phyloP scores from a whole-genome alignment of 1,140 invertebrate species.

The Bursaphelenchus mucronatus region DNA sequence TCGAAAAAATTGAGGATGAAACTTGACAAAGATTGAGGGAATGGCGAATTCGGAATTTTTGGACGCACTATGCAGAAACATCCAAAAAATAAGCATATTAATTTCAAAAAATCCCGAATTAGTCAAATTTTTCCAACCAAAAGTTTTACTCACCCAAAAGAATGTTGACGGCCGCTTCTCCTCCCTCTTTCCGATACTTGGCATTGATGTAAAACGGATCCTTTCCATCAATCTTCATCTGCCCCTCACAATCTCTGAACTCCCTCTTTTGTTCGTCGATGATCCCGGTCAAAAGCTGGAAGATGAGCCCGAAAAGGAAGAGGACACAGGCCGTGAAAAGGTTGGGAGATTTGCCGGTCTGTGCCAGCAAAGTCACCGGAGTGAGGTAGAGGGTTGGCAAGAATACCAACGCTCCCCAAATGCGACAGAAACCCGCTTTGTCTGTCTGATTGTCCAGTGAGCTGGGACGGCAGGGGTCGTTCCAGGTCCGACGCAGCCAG shows the following conservation, averaged over 20 bases:
- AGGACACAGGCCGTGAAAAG: slow-evolving; percentile 2
- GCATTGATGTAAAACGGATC: slow-evolving; percentile 47
- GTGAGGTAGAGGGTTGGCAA: slow-evolving; percentile 37
- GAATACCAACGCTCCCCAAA: slow-evolving; percentile 46
- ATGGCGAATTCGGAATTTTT: too few species aligned
- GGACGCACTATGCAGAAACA: background rate
- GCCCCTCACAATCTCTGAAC: slow-evolving; percentile 34
- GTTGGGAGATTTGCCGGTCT: slow-evolving; percentile 17
- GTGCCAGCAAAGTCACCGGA: slow-evolving; percentile 32
- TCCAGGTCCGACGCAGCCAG: slow-evolving; percentile 30
- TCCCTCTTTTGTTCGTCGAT: slow-evolving; percentile 36
- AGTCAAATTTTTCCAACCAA: slow-evolving; percentile 5
- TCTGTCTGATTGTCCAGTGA: slow-evolving; percentile 42
- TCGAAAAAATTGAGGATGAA: too few species aligned
- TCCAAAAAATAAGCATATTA: background rate
- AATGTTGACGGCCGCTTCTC: slow-evolving; percentile 33
- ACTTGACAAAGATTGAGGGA: too few species aligned
- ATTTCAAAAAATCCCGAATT: background rate
- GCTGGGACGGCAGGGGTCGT: slow-evolving; percentile 24
- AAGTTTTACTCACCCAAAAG: slow-evolving; percentile 27
- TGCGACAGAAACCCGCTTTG: slow-evolving; percentile 43
- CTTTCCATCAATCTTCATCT: slow-evolving; percentile 38
- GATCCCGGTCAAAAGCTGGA: slow-evolving; percentile 32
- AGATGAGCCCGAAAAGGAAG: slow-evolving; percentile 33
- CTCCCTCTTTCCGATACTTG: slow-evolving; percentile 37